These are phyloP conservation scores for Karalla daura DNA, from an alignment of 2,797 vertebrate genomes.

Conservation along the genomic window DNA sequence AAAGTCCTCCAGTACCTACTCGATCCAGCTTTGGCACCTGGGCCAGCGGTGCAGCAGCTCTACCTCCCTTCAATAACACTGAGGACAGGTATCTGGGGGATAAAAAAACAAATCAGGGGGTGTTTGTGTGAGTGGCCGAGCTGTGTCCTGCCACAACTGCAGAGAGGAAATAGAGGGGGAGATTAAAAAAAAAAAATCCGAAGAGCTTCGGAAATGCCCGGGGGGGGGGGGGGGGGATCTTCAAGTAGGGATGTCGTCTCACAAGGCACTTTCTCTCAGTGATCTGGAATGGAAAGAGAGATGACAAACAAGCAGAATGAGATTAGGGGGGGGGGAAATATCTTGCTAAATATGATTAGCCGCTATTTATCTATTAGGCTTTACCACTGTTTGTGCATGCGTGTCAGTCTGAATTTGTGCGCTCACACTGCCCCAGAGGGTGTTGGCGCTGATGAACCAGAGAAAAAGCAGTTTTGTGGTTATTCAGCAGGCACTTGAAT, in stretches of 20 bases:
- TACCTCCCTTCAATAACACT: constrained; percentile 53
- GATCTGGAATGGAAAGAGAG: constrained; percentile 62
- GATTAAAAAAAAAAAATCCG: constrained; percentile 59
- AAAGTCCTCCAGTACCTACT: constrained; percentile 60
- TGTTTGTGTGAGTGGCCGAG: constrained; percentile 69
- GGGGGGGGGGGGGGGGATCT: too few relatives aligned
- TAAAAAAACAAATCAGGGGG: constrained; percentile 71
- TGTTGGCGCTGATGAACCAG: constrained; percentile 26
- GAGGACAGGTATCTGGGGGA: constrained; percentile 66
- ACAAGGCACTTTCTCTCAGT: constrained; percentile 81
- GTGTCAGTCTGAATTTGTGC: constrained; percentile 39
- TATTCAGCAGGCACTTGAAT: constrained; percentile 53
- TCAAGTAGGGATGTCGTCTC: constrained; percentile 70
- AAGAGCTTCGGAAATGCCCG: constrained; percentile 58
- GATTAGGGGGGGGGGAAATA: constrained; percentile 30
- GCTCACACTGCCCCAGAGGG: constrained; percentile 19
- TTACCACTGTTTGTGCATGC: constrained; percentile 25
- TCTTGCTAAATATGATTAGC: constrained; percentile 21
- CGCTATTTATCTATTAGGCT: constrained; percentile 24
- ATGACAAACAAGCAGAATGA: constrained; percentile 26
- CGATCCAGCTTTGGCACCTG: constrained; percentile 63
- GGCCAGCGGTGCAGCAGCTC: constrained; percentile 43
- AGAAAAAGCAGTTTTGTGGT: constrained; percentile 53
- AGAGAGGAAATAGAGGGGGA: too few relatives aligned
- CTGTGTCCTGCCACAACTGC: constrained; percentile 74